Evolutionary conservation across 2,113 vertebrate species (phyloP), one percentile per base, ranked within the genome.

Genomic region (Pica pica): DNA sequence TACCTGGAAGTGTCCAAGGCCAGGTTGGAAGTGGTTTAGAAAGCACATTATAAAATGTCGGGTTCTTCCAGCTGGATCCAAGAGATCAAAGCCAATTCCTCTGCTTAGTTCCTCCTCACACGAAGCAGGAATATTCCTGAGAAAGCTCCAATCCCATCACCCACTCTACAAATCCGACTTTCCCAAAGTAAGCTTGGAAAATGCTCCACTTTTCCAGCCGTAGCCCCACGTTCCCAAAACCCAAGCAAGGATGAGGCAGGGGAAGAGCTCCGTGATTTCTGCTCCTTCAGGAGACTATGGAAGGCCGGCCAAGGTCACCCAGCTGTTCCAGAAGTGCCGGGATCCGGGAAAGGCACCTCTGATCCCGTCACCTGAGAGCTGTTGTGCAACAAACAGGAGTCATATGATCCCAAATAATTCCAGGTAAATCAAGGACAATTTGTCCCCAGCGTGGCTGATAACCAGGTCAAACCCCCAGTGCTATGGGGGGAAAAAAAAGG

Each of bases 41-140:
- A 60, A 61, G 41, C 41, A 41, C 46, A 17, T 41, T 41, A 0
- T 11, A 8, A 44, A n/a, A 17, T 26, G 13, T 5, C 20, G 0
- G 1, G 30, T 42, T 50, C 52, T 61, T 46, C 21, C 56, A 49
- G n/a, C 47, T 16, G 73, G 26, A 83, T 20, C 35, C 27, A 9
- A 44, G 70, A 75, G 27, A 21, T 21, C 31, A 16, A 49, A 68
- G 47, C 52, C 20, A 50, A 37, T 44, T 39, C 35, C 35, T 16
- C 18, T 16, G 17, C 1, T 37, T 47, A 65, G 71, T 14, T n/a
- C 47, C 44, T 92, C 46, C 33, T 35, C 0, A 0, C 4, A 0
- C 3, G 21, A 19, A 55, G 9, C 21, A 2, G 30, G 65, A 5
- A 14, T 7, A 22, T 7, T n/a, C 39, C 57, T 0, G 7, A 39